Evolutionary conservation across 2,113 vertebrate species (phyloP).

Genomic region (Eurystomus gularis): DNA sequence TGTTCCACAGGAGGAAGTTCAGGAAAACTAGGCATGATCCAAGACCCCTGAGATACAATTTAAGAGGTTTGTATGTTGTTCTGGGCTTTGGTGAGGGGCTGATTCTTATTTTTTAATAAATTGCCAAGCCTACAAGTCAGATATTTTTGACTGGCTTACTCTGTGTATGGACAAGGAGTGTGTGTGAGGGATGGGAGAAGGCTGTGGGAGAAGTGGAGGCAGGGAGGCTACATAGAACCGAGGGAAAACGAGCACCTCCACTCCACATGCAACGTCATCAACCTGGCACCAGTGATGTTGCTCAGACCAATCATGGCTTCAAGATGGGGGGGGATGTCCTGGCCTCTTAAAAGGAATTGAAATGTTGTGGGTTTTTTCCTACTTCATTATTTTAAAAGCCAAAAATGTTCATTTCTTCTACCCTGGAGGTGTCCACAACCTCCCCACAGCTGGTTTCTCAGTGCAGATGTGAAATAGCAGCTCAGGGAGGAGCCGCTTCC

Average conservation of each 20-base stretch:
- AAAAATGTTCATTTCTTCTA: not conserved
- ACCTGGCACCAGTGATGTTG: not conserved
- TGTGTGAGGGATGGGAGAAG: not conserved
- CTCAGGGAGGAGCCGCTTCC: not conserved
- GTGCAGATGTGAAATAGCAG: not conserved
- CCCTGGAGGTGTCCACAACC: not conserved
- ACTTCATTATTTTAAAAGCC: not conserved
- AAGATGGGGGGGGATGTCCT: not conserved
- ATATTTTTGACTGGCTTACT: not conserved
- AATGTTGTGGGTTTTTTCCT: not conserved
- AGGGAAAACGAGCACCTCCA: not conserved
- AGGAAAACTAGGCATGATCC: not conserved
- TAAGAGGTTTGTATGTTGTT: not conserved
- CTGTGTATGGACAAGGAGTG: not conserved
- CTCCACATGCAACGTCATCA: rapidly evolving
- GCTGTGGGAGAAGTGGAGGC: not conserved
- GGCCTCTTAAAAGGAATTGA: not conserved
- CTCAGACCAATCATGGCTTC: not conserved
- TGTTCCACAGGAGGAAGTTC: not conserved
- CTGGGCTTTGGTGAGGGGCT: not conserved
- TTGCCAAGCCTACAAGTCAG: not conserved
- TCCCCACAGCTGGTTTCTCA: not conserved
- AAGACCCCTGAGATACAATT: not conserved
- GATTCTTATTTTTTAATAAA: not conserved
- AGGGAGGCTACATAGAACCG: not conserved